Evolutionary conservation across 2,888 invertebrate genomes (phyloP), one percentile per base, ranked within the genome.

Genomic region (Parapristionchus giblindavisi): DNA sequence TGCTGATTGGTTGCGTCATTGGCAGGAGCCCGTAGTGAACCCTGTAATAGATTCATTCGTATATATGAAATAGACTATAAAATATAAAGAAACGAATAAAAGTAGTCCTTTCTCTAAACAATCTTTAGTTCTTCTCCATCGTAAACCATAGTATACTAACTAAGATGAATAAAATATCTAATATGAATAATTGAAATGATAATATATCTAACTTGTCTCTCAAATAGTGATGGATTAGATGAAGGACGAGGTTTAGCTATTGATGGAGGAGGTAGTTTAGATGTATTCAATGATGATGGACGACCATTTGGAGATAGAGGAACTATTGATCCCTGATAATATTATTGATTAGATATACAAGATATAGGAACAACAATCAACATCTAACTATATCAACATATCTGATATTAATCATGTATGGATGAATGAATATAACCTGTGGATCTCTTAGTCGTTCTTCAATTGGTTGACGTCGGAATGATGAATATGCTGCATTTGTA

Each of bases 151-250:
- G n/a, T n/a, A n/a, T n/a, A n/a, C n/a, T n/a, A n/a, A n/a, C n/a
- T n/a, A n/a, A n/a, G n/a, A n/a, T n/a, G n/a, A n/a, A n/a, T n/a
- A n/a, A n/a, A n/a, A n/a, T n/a, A n/a, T n/a, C n/a, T n/a, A n/a
- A n/a, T n/a, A n/a, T n/a, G n/a, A 43, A 17, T 43, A 43, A 14
- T 43, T 43, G 11, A 43, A 14, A 14, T 14, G 11, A 43, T 8
- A 17, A 17, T 14, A 43, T 43, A 8, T 8, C 95, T 95, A 81
- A 96, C 95, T 90, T 99, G 97, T 43, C 98, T 91, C 89, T 96
- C 94, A 75, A 99, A 91, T 92, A 98, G 93, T 81, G 94, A 93
- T 43, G 94, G 93, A 56, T 97, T 96, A 76, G 97, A 97, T 88
- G 96, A 96, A 2, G 98, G 98, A 72, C 96, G 91, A 89, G 95